phyloP scores from a whole-genome alignment of 2,888 invertebrate species.

The Cepaea hortensis region DNA sequence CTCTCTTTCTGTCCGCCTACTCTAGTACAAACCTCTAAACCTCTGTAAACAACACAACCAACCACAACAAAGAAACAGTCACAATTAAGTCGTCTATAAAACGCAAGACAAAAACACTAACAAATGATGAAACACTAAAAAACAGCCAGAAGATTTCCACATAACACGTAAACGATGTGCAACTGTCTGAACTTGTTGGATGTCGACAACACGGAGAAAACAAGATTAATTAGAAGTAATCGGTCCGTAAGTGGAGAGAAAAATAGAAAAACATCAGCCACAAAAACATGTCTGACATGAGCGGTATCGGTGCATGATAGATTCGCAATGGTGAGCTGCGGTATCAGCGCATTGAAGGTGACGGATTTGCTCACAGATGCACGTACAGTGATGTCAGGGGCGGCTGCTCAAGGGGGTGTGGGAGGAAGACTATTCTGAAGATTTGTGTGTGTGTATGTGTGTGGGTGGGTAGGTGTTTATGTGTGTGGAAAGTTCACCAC shows the following conservation, averaged over 20 bases:
- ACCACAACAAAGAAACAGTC: too few relatives aligned
- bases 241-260: slow-evolving; percentile 29
- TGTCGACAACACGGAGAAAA: not conserved
- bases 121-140: too few relatives aligned
- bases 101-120: too few relatives aligned
- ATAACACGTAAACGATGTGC: too few relatives aligned
- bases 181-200: too few relatives aligned
- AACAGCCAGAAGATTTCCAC: too few relatives aligned
- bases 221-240: slow-evolving; percentile 37
- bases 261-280: slow-evolving; percentile 4
- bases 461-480: not conserved
- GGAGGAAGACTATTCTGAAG: not conserved
- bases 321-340: not conserved
- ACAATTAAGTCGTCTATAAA: too few relatives aligned
- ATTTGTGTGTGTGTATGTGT: not conserved
- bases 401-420: not conserved
- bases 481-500: too few relatives aligned
- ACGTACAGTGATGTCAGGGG: not conserved
- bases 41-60: too few relatives aligned
- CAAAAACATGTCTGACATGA: slow-evolving; percentile 25
- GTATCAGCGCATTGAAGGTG: not conserved
- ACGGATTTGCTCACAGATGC: slow-evolving; percentile 19
- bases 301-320: slow-evolving; percentile 13
- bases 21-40: too few relatives aligned
- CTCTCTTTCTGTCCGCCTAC: too few relatives aligned